Conservation (phyloP, 2,113 vertebrate genomes). For the Myotis davidii region DNA sequence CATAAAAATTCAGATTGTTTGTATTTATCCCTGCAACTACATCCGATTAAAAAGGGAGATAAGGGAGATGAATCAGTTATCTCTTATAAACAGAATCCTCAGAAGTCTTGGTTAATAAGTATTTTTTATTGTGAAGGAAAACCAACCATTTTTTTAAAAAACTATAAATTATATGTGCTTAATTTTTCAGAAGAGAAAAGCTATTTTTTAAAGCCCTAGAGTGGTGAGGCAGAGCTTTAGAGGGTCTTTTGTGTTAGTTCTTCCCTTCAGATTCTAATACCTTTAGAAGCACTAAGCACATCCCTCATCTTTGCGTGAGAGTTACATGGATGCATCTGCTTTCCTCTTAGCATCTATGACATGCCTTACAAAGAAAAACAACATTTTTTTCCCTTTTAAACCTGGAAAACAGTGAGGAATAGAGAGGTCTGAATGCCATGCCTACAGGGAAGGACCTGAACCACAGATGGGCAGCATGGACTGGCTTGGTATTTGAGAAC, state of each 20-base stretch:
- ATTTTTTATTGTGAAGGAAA: constrained; percentile 54
- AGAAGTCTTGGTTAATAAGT: constrained; percentile 52
- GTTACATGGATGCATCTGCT: not conserved
- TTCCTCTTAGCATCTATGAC: not conserved
- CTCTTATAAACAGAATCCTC: constrained; percentile 11
- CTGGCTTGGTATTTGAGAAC: not conserved
- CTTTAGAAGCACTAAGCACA: not conserved
- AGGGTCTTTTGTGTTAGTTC: not conserved
- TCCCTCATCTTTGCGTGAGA: not conserved
- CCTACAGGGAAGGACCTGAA: not conserved
- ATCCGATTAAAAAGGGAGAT: constrained; percentile 63
- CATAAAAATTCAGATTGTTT: constrained; percentile 62
- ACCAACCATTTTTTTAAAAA: not conserved
- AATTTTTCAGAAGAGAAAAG: constrained; percentile 38
- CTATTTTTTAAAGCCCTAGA: not conserved
- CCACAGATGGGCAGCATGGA: not conserved
- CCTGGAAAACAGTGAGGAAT: not conserved
- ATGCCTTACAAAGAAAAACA: not conserved
- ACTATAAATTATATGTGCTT: constrained; percentile 26
- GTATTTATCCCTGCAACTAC: constrained; percentile 59
- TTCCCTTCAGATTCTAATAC: not conserved
- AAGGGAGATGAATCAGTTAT: constrained; percentile 49
- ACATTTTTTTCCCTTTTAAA: not conserved
- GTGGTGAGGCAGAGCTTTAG: not conserved
- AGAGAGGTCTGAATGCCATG: not conserved